A percentile compares a stretch with the other conserved stretches of the same genome.
Conservation (phyloP, 92 coral and sea anemone genomes). For the Heliopora coerulea region DNA sequence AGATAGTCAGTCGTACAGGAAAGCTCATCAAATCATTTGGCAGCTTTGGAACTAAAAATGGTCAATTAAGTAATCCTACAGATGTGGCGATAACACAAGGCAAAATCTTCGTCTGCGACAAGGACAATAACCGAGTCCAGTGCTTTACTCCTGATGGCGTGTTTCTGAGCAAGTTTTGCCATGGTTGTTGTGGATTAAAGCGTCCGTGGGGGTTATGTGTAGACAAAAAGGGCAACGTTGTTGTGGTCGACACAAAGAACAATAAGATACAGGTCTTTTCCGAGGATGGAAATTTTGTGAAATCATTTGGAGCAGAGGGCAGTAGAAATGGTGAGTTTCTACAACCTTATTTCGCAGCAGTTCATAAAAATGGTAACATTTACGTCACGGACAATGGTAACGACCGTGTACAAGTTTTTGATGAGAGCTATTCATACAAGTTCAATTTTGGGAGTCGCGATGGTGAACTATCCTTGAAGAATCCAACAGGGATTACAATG, state of each 20-base stretch:
- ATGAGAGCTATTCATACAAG: conserved; percentile 66
- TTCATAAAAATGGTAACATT: conserved; percentile 67
- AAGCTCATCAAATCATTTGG: conserved; percentile 78
- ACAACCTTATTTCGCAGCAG: conserved; percentile 86
- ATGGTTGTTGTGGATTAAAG: conserved; percentile 73
- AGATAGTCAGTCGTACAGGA: conserved; percentile 74
- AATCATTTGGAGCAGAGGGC: conserved; percentile 81
- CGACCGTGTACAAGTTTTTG: conserved; percentile 91
- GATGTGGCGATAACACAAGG: conserved; percentile 78
- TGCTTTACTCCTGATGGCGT: conserved; percentile 80
- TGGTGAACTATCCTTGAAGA: conserved; percentile 66
- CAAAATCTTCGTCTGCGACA: conserved; percentile 83
- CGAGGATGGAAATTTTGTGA: conserved; percentile 68
- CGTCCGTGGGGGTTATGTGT: conserved; percentile 96
- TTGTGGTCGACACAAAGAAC: conserved; percentile 85
- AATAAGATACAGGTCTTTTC: conserved; percentile 75
- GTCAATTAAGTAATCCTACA: conserved; percentile 89
- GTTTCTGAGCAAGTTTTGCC: conserved; percentile 67
- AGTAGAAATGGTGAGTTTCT: conserved; percentile 61
- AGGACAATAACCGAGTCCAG: conserved; percentile 90
- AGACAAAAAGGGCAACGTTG: conserved; percentile 63
- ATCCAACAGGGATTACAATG: conserved; percentile 95
- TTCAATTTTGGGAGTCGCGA: conserved; percentile 65
- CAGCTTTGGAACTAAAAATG: conserved; percentile 74
- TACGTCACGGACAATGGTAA: conserved; percentile 92